Evolutionary conservation across 2,797 vertebrate species (phyloP).

Genomic region (Ceryle rudis): DNA sequence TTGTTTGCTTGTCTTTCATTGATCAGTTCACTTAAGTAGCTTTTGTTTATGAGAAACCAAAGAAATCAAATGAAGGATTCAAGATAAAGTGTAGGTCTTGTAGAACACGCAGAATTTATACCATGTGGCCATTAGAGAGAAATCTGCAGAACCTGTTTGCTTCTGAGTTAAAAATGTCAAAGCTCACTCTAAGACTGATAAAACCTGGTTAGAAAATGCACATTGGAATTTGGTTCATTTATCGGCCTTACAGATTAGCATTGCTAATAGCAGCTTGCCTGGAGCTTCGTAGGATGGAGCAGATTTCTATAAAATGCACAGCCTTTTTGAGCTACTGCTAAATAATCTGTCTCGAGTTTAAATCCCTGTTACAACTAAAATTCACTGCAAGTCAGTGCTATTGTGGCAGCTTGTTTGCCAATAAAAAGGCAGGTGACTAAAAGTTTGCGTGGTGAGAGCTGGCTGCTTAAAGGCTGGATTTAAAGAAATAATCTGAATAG

Average conservation of each 20-base stretch:
- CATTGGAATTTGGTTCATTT: not conserved
- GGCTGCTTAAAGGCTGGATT: too few relatives aligned
- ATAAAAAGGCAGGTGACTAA: not conserved
- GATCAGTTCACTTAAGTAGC: not conserved
- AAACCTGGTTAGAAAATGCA: not conserved
- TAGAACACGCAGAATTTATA: not conserved
- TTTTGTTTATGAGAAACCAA: constrained; percentile 38
- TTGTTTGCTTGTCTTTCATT: not conserved
- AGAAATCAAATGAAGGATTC: constrained; percentile 11
- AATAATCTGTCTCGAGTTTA: not conserved
- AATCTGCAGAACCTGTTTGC: not conserved
- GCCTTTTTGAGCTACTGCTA: not conserved
- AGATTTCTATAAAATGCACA: not conserved
- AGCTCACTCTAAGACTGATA: not conserved
- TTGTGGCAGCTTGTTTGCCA: not conserved
- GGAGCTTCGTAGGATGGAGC: not conserved
- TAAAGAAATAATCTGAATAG: not conserved
- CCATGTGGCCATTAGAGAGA: not conserved
- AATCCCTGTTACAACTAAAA: not conserved
- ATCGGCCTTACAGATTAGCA: not conserved
- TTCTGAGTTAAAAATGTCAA: not conserved
- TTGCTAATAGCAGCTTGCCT: not conserved
- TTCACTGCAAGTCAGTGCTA: not conserved
- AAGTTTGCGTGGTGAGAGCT: not conserved
- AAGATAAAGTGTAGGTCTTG: not conserved